Base-by-base conservation (phyloP, 2,888 invertebrate species). In the Drosophila kambysellisi region DNA sequence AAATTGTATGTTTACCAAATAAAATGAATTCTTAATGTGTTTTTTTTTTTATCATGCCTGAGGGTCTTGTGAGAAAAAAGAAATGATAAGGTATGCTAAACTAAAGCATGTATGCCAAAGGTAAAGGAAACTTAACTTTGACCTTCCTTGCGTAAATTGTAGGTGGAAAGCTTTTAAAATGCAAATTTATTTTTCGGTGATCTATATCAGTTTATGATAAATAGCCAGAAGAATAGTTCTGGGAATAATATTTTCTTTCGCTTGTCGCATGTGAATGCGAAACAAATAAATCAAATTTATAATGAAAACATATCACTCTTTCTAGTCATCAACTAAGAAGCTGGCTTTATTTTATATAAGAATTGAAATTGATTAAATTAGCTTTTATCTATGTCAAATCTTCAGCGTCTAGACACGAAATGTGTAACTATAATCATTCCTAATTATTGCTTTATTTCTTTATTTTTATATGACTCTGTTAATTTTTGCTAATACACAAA, bases 351-450 rank as follows among this genome's bases (percentile, higher is more conserved):
- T 65, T 68, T 32, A 53, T 29, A 67, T 33, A n/a, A 30, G 17
- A 6, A 41, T 54, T 56, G 5, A 41, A 29, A 41, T 20, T 12
- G 12, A 25, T 15, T 2, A 25, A 37, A 41, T 51, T 51, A 4
- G 7, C 4, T 20, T 12, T 15, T 46, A 59, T 60, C 46, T 57
- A 12, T 56, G 64, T 51, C 41, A 56, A 50, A 65, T 56, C 32
- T 50, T 17, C 39, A 53, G 57, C 43, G 60, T 33, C 25, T 54
- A 51, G 48, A 20, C 53, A 53, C 33, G 53, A 15, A 51, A 74
- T 52, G 64, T 56, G 51, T 50, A 75, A 53, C 53, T 53, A 59
- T 72, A 68, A 50, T 30, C 70, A 51, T 33, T 54, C 70, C 66
- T 68, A 66, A 75, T 74, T 70, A 65, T 53, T 54, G 53, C 30